Evolutionary conservation across 2,113 vertebrate genomes (phyloP), one percentile per base, ranked within the genome.

Genomic region (Aplodontia rufa): DNA sequence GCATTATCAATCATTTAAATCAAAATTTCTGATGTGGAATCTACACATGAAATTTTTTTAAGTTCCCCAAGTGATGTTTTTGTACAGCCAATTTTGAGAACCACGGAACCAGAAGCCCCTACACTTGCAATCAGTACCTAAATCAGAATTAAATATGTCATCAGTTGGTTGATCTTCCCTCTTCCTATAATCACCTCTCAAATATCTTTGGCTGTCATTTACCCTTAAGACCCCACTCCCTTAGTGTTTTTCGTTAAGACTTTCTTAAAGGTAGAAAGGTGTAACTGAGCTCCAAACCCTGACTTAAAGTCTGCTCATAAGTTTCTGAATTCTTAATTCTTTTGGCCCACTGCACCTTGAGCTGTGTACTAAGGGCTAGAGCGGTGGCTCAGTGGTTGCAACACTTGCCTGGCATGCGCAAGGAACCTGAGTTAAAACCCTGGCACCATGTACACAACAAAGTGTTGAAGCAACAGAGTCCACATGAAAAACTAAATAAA

Each of bases 1-100:
- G 81, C 4, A 93, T 51, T 85, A 45, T 47, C 69, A 53, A 10
- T 6, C 53, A 84, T 55, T 19, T 47, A 51, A 74, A 83, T 45
- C 28, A 76, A 89, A 81, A 80, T 45, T 62, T 49, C 91, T 78
- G 32, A 7, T 84, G 5, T 83, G 26, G 60, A 90, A 74, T 45
- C 14, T 81, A 58, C 17, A 2, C 5, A 2, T 5, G 37, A 45
- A 2, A 24, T 55, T 13, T n/a, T 68, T 82, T 93, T 37, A 83
- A 68, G 35, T 58, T 83, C 4, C 71, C 20, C 69, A 20, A 28
- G 4, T 53, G 12, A 45, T 35, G 22, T 64, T 68, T 62, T 28
- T 40, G 16, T n/a, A 28, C 40, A 42, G 5, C 13, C n/a, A 51
- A 47, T 4, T 71, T 47, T 55, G 24, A 84, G 55, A 42, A 55